Conservation (phyloP, 1,140 invertebrate genomes). For the Anoplolepis gracilipes region DNA sequence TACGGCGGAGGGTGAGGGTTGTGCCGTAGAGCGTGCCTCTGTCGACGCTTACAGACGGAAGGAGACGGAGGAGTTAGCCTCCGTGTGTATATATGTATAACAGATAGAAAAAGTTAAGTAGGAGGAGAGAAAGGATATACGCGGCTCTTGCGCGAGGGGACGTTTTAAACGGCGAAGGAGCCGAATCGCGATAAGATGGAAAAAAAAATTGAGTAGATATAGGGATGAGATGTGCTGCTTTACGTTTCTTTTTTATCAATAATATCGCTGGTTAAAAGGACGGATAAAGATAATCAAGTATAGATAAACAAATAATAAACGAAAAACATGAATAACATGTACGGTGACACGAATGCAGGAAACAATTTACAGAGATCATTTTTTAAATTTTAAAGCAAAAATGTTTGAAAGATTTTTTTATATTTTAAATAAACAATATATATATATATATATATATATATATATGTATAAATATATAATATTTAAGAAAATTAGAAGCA, state of each 20-base stretch:
- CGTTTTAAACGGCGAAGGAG: conserved; percentile 12
- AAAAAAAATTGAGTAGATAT: conserved; percentile 31
- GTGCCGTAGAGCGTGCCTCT: conserved; percentile 52
- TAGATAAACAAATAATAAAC: neutral
- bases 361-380: neutral
- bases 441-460: too few relatives aligned
- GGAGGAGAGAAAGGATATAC: conserved; percentile 22
- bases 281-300: neutral
- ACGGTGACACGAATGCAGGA: neutral
- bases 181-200: conserved; percentile 47
- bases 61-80: conserved; percentile 35
- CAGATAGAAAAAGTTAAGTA: conserved; percentile 50
- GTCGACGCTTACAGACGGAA: conserved; percentile 44
- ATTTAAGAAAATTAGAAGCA: neutral
- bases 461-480: too few relatives aligned
- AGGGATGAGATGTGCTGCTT: conserved; percentile 10
- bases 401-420: neutral
- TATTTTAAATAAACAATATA: too few relatives aligned
- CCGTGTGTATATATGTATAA: conserved; percentile 41
- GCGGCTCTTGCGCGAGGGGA: neutral
- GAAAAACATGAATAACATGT: neutral
- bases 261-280: neutral
- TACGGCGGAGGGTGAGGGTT: conserved; percentile 56
- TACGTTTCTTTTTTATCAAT: neutral
- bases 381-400: neutral